A percentile compares a stretch with the other conserved stretches of the same genome.
These are phyloP conservation scores for Periophthalmodon schlosseri DNA, from an alignment of 2,113 vertebrate genomes.

Conservation along the genomic window DNA sequence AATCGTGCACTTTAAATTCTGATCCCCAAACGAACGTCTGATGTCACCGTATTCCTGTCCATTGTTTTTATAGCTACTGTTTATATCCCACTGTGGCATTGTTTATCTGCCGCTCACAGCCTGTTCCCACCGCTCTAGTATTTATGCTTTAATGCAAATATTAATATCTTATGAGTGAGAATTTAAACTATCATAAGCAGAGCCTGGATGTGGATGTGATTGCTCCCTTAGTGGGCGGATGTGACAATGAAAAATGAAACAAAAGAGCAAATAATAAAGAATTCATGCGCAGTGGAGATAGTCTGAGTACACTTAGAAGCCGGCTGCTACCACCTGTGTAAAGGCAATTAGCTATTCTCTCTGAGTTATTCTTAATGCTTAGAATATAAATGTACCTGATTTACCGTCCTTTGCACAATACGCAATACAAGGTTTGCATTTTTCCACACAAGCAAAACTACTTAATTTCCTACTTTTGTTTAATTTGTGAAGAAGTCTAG, in stretches of 20 bases:
- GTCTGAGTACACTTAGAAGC: constrained; percentile 1
- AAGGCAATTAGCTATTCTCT: neutral
- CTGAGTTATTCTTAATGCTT: constrained; percentile 1
- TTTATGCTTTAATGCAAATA: constrained; percentile 7
- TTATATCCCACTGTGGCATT: neutral
- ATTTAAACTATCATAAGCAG: constrained; percentile 11
- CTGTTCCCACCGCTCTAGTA: neutral
- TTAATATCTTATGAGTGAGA: constrained; percentile 11
- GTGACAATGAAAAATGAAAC: constrained; percentile 11
- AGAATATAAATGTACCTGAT: neutral
- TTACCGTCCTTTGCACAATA: neutral
- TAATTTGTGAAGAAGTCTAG: too few relatives aligned
- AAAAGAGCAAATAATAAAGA: constrained; percentile 14
- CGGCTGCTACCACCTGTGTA: neutral
- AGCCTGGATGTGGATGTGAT: neutral
- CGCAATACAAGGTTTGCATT: neutral
- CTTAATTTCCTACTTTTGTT: too few relatives aligned
- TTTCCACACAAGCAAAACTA: too few relatives aligned
- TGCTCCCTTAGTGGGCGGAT: constrained; percentile 5
- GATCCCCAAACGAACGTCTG: constrained; percentile 1
- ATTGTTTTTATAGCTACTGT: neutral
- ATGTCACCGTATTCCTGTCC: neutral
- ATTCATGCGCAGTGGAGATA: constrained; percentile 6
- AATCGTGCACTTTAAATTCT: neutral
- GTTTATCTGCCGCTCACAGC: constrained; percentile 10